Percentiles rank a stretch among this genome's conserved stretches.
phyloP scores from a whole-genome alignment of 2,797 vertebrate species.

The Ceyx erithaca region DNA sequence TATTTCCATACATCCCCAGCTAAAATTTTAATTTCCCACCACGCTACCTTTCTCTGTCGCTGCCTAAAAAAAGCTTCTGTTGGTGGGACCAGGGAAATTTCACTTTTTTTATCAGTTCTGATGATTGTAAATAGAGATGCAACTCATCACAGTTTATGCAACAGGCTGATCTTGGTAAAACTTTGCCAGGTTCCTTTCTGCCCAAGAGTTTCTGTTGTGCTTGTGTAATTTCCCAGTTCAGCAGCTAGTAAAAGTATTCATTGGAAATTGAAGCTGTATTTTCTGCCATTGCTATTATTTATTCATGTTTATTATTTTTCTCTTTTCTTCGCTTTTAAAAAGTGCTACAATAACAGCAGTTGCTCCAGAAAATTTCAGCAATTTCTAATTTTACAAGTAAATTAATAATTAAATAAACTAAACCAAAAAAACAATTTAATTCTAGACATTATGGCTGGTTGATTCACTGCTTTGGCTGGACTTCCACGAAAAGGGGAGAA shows the following conservation, averaged over 20 bases:
- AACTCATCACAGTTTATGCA: conserved; percentile 16
- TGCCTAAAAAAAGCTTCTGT: not conserved
- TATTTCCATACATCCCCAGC: not conserved
- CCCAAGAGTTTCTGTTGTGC: not conserved
- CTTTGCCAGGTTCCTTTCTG: not conserved
- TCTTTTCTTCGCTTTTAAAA: not conserved
- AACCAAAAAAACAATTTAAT: not conserved
- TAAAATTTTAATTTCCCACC: not conserved
- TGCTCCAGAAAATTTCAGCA: not conserved
- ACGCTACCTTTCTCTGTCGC: not conserved
- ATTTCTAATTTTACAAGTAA: not conserved
- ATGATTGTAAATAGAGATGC: not conserved
- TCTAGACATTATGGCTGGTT: not conserved
- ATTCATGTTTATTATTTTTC: not conserved
- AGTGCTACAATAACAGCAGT: not conserved
- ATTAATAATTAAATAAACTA: too few relatives aligned
- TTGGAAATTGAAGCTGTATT: not conserved
- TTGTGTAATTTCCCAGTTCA: not conserved
- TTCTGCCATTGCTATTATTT: conserved; percentile 18
- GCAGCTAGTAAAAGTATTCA: not conserved
- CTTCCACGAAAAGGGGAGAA: not conserved
- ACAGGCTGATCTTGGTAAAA: not conserved
- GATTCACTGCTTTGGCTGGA: not conserved
- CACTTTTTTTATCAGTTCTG: not conserved
- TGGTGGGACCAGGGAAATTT: not conserved